Conservation (phyloP, 2,113 vertebrate genomes). For the Proteles cristata region DNA sequence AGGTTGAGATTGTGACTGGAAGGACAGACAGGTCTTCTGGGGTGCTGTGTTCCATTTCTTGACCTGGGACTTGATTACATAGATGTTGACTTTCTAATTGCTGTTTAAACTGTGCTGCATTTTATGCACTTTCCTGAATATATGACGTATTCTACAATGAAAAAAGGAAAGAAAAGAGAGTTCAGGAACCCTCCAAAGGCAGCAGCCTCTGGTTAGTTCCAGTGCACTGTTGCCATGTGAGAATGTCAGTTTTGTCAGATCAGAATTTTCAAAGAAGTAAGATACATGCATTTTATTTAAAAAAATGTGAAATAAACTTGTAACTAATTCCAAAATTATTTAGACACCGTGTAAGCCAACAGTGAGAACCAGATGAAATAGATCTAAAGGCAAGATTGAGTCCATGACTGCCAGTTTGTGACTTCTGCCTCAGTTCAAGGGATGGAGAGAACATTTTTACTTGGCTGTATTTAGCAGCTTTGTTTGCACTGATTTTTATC, state of each 20-base stretch:
- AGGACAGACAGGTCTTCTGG: neutral
- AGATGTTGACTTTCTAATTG: neutral
- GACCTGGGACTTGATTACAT: neutral
- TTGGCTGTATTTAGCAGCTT: neutral
- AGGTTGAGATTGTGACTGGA: neutral
- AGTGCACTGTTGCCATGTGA: neutral
- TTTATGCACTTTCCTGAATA: neutral
- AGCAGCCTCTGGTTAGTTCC: neutral
- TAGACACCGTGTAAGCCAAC: neutral
- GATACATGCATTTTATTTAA: neutral
- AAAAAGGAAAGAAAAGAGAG: neutral
- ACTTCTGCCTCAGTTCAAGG: neutral
- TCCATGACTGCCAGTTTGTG: neutral
- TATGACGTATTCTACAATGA: neutral
- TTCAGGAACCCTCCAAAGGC: neutral
- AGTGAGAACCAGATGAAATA: neutral
- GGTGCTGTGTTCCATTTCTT: neutral
- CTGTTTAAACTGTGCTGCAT: neutral
- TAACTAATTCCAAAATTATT: slow-evolving; percentile 42
- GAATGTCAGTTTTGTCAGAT: neutral
- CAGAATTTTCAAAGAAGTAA: slow-evolving; percentile 2
- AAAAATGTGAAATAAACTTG: neutral
- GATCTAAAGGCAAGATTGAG: neutral
- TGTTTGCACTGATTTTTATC: neutral
- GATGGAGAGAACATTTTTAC: neutral